Base-by-base conservation (phyloP, 2,888 invertebrate genomes). In the Saturnia japonica region DNA sequence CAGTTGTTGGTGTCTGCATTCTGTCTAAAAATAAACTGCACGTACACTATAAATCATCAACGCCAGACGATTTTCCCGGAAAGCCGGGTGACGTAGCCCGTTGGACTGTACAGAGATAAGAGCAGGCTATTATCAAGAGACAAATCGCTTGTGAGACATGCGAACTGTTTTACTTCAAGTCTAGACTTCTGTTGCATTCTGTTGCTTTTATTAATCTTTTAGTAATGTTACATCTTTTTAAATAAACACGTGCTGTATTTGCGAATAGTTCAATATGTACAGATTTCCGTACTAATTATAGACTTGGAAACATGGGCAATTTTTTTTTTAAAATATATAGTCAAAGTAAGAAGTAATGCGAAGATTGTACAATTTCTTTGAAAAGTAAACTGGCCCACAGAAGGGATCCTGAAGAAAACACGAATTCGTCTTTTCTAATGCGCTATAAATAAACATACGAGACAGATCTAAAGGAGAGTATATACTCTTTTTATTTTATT, bases 401-500 rank as follows among this genome's bases (percentile, higher is more conserved):
- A 81, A 82, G 80, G 79, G 81, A 77, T 79, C 79, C 73, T 73
- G 73, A 73, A 73, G 81, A 80, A 78, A 82, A 83, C 80, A 81
- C 72, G 85, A 83, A 88, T 90, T 84, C 87, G 85, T 90, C 89
- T 89, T 85, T 87, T 87, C 83, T 90, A 90, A 90, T 89, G 88
- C 87, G 83, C 87, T 86, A 90, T 91, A 90, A 91, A 91, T 90
- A 91, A 89, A 91, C 89, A 90, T 88, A 86, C 81, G 76, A 77
- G 71, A 72, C 72, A 69, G 68, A 72, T 71, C 82, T 78, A 87
- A 74, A 83, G 66, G 67, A 16, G 67, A 22, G 42, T 67, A n/a
- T 22, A 45, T 60, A 69, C 66, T 64, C 9, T 1, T 8, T 57
- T n/a, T 64, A 12, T 25, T 60, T 25, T 28, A 6, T 60, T 11